These are phyloP conservation scores for Coracias cyanogaster DNA, from an alignment of 2,797 vertebrate genomes.

Conservation along the genomic window DNA sequence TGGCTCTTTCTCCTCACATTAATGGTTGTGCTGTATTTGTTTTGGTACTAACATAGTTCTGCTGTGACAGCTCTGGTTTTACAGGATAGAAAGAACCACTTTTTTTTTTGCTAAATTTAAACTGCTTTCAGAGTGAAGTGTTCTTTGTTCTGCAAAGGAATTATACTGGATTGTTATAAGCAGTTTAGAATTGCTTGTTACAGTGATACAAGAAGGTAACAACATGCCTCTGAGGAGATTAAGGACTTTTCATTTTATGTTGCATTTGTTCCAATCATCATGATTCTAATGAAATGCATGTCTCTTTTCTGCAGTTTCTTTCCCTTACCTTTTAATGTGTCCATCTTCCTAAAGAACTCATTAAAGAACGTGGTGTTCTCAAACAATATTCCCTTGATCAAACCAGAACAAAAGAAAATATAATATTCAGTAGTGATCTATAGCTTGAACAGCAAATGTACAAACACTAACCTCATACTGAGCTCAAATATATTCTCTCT, in stretches of 20 bases:
- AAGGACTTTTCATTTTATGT: neutral
- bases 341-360: neutral
- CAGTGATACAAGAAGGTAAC: neutral
- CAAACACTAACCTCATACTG: neutral
- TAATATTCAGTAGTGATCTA: neutral
- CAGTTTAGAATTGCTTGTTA: neutral
- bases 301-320: neutral
- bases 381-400: neutral
- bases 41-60: neutral
- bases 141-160: neutral
- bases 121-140: neutral
- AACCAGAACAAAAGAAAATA: neutral
- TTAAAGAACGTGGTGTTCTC: rapidly evolving
- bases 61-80: neutral
- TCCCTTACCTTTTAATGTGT: neutral
- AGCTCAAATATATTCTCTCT: neutral
- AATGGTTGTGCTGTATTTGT: neutral
- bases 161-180: neutral
- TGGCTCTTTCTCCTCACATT: neutral
- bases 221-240: neutral
- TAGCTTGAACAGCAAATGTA: neutral
- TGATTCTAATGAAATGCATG: neutral
- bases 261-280: neutral
- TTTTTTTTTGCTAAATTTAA: neutral
- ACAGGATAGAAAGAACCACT: neutral